Base-by-base conservation (phyloP, 2,113 vertebrate species). In the Protobothrops flavoviridis region DNA sequence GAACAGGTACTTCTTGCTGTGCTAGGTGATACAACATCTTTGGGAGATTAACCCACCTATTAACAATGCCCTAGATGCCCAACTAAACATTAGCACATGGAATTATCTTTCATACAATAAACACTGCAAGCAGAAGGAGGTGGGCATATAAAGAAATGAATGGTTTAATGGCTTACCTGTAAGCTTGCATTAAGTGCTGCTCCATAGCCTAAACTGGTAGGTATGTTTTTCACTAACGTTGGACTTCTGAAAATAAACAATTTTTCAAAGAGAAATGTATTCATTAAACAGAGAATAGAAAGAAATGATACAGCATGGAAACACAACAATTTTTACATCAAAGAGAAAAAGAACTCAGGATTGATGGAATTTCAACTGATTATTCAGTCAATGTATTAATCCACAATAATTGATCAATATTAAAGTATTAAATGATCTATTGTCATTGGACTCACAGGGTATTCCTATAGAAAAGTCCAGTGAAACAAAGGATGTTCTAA, bases 161-260 rank as follows among this genome's bases (percentile, higher is more conserved):
- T 53, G 91, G 89, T 91, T 91, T 86, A 39, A 92, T 81, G 64
- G 90, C 95, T 98, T 98, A 99, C 99, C 99, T 99, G 99, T 98
- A 99, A 98, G 97, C 99, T 99, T 96, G 99, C 99, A 94, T 99
- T 99, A 96, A 99, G 98, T 97, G 99, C 99, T 95, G 98, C 99
- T 98, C 99, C 99, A 90, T 99, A 99, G 94, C 99, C 99, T 94
- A 99, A 98, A 98, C 99, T 99, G 96, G 98, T 99, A 89, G 99
- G 99, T 97, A 99, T 98, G 96, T 99, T 99, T 98, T 99, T 99
- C 96, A 99, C 99, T 98, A 99, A 98, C 91, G 99, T 99, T 94
- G 99, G 99, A 94, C 99, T 99, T 97, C 99, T 99, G 97, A 96
- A 97, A 97, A 97, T 85, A 96, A 98, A 97, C 0, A 85, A 96